Evolutionary conservation across 2,113 vertebrate species (phyloP).

Genomic region (Athene noctua): DNA sequence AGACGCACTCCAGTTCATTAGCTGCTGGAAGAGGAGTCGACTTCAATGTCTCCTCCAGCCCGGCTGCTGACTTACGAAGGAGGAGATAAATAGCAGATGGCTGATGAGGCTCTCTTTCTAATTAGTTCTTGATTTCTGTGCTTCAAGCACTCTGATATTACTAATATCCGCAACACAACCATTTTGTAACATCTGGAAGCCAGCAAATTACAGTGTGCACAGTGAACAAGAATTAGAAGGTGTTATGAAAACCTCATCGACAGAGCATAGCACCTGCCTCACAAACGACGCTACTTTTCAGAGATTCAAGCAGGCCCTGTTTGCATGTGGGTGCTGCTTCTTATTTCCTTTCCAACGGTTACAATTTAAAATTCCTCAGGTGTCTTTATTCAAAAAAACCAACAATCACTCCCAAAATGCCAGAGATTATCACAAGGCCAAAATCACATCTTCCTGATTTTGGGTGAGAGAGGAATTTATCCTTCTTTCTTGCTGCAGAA

Average conservation of each 20-base stretch:
- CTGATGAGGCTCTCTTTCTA: constrained; percentile 12
- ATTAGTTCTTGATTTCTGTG: constrained; percentile 1
- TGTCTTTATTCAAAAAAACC: neutral
- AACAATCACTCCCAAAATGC: neutral
- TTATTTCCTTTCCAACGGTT: neutral
- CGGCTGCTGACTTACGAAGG: neutral
- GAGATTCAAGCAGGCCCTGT: neutral
- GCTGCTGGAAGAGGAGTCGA: neutral
- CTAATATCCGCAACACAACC: neutral
- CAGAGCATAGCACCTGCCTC: neutral
- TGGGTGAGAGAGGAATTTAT: neutral
- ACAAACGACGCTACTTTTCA: neutral
- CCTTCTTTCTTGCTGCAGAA: neutral
- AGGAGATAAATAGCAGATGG: constrained; percentile 27
- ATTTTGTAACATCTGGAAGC: neutral
- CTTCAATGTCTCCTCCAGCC: neutral
- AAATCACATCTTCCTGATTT: neutral
- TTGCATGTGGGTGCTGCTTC: neutral
- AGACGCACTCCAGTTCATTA: constrained; percentile 54
- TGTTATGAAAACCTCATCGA: neutral
- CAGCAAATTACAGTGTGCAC: neutral
- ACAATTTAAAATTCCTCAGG: neutral
- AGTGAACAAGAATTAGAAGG: neutral
- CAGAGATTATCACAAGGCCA: neutral
- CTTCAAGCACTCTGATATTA: neutral